Percentiles rank a stretch among this genome's conserved stretches.
phyloP scores from a whole-genome alignment of 64 coral and sea anemone genomes.

The Stichodactyla mertensii region DNA sequence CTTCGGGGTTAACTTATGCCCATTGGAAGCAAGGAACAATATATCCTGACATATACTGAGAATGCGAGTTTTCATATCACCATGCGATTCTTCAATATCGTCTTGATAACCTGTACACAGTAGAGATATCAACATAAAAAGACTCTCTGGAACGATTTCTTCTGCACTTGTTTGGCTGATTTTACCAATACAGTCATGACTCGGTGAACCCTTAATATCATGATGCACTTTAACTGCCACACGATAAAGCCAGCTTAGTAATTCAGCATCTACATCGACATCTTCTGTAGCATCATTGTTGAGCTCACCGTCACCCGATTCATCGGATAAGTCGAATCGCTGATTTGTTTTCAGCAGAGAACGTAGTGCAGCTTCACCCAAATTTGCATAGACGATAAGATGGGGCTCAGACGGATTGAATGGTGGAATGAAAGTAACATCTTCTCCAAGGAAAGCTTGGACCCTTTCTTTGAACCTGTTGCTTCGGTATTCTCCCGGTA shows the following conservation, averaged over 20 bases:
- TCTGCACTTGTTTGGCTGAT: constrained; percentile 19
- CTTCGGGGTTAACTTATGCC: constrained; percentile 59
- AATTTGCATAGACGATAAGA: too few species aligned
- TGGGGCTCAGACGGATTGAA: too few species aligned
- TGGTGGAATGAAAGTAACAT: too few species aligned
- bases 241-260: neutral
- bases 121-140: constrained; percentile 8
- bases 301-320: too few species aligned
- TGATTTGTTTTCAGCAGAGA: too few species aligned
- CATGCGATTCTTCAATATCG: neutral
- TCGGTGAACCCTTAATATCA: constrained; percentile 25
- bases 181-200: constrained; percentile 15
- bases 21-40: constrained; percentile 23
- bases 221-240: constrained; percentile 45
- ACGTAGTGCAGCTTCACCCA: too few species aligned
- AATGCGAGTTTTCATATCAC: constrained; percentile 18
- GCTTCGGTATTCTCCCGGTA: too few species aligned
- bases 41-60: constrained; percentile 49
- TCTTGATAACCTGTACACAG: constrained; percentile 31
- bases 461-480: too few species aligned
- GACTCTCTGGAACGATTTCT: constrained; percentile 33
- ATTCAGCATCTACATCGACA: too few species aligned
- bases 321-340: too few species aligned
- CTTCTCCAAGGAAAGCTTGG: too few species aligned
- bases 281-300: too few species aligned